Conservation (phyloP, 2,888 invertebrate genomes). For the Lymantria dispar region DNA sequence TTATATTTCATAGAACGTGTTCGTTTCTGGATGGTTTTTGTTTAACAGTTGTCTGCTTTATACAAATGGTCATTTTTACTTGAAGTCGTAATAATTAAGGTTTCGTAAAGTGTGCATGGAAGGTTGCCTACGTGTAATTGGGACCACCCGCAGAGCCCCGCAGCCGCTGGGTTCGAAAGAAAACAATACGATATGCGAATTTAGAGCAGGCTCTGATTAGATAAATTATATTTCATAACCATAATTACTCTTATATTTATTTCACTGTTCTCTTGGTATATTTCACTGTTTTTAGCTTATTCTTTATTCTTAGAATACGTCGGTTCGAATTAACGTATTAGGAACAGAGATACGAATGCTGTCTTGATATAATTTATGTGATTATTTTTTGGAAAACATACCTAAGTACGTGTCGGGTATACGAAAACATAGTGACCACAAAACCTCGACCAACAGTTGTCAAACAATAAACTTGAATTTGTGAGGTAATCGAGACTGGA, state of each 20-base stretch:
- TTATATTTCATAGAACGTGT: slow-evolving; percentile 50
- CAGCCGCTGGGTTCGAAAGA: slow-evolving; percentile 28
- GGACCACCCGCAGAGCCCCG: slow-evolving; percentile 58
- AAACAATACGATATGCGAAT: slow-evolving; percentile 53
- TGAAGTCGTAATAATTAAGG: slow-evolving; percentile 62
- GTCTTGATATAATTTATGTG: slow-evolving; percentile 4
- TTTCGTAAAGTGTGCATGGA: slow-evolving; percentile 47
- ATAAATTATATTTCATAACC: slow-evolving; percentile 17
- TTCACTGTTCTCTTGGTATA: slow-evolving; percentile 4
- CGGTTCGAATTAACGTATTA: not conserved
- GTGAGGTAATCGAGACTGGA: slow-evolving; percentile 16
- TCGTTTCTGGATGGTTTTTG: slow-evolving; percentile 47
- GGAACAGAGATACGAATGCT: not conserved
- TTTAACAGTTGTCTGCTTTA: slow-evolving; percentile 32
- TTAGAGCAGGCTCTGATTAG: slow-evolving; percentile 45
- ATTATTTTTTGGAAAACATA: slow-evolving; percentile 11
- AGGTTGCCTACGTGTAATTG: slow-evolving; percentile 49
- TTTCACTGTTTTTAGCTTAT: slow-evolving; percentile 13
- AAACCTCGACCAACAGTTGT: slow-evolving; percentile 18
- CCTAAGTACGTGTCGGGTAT: not conserved
- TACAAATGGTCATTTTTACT: slow-evolving; percentile 53
- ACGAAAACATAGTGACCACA: slow-evolving; percentile 19
- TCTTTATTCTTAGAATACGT: not conserved
- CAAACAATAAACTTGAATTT: slow-evolving; percentile 10
- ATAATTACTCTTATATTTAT: slow-evolving; percentile 4